A percentile compares a stretch with the other conserved stretches of the same genome.
Conservation (phyloP, 2,113 vertebrate genomes). For the Bos indicus region DNA sequence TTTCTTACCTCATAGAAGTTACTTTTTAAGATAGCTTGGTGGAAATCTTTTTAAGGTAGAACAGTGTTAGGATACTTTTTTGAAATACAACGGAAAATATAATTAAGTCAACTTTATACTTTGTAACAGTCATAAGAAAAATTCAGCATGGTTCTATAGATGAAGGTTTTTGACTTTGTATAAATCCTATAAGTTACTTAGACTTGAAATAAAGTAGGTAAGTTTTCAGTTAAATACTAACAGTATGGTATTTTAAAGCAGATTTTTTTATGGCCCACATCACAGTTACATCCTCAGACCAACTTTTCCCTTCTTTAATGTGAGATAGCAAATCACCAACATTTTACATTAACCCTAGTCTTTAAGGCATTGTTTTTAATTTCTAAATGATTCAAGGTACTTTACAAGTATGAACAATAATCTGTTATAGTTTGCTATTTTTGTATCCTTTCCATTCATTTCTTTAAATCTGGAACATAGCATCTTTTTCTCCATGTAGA, state of each 20-base stretch:
- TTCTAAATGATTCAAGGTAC: constrained; percentile 49
- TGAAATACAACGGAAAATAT: constrained; percentile 7
- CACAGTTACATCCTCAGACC: background rate
- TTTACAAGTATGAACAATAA: constrained; percentile 50
- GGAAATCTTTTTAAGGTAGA: constrained; percentile 19
- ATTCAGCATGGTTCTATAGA: background rate
- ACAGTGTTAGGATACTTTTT: background rate
- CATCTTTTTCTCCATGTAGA: constrained; percentile 64
- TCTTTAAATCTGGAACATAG: constrained; percentile 64
- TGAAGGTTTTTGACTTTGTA: constrained; percentile 10
- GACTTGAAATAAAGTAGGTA: background rate
- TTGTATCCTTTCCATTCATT: constrained; percentile 36
- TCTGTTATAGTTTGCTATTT: constrained; percentile 20
- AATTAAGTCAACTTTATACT: constrained; percentile 20
- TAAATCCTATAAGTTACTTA: constrained; percentile 11
- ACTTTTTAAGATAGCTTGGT: constrained; percentile 16
- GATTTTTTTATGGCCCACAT: background rate
- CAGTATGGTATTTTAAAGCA: background rate
- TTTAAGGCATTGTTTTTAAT: constrained; percentile 81
- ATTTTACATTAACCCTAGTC: constrained; percentile 41
- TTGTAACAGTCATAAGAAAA: constrained; percentile 39
- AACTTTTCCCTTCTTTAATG: background rate
- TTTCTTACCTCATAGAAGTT: background rate
- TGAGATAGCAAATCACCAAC: constrained; percentile 16
- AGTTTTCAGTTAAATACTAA: constrained; percentile 20